phyloP scores from a whole-genome alignment of 2,888 invertebrate genomes.

The Tenthredo distinguenda region DNA sequence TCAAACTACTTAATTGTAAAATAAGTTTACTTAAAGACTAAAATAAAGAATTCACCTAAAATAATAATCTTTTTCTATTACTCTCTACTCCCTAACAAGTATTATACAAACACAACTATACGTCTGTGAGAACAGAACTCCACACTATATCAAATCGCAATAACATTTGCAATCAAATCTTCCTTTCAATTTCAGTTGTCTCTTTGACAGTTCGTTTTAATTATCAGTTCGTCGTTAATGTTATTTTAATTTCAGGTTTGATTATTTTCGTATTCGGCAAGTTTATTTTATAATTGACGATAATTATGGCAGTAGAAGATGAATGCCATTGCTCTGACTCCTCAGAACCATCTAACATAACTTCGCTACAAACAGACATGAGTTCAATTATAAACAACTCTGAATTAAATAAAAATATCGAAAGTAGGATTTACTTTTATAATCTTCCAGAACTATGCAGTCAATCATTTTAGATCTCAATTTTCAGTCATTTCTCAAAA shows the following conservation, averaged over 20 bases:
- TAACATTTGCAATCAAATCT: conserved; percentile 42
- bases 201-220: conserved; percentile 65
- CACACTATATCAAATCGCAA: not conserved
- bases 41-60: conserved; percentile 50
- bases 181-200: conserved; percentile 35
- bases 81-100: not conserved
- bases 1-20: conserved; percentile 45
- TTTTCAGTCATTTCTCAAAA: not conserved
- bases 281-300: conserved; percentile 42
- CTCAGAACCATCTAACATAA: conserved; percentile 66
- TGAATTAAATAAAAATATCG: conserved; percentile 47
- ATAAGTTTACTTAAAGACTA: conserved; percentile 41
- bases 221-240: conserved; percentile 55
- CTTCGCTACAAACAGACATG: conserved; percentile 63
- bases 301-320: conserved; percentile 62
- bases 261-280: conserved; percentile 48
- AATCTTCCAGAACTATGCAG: not conserved
- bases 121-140: not conserved
- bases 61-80: not conserved
- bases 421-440: conserved; percentile 32
- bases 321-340: conserved; percentile 64
- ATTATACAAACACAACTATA: not conserved
- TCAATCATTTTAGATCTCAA: not conserved
- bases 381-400: conserved; percentile 51
- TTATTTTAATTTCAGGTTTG: conserved; percentile 57